Percentiles rank a stretch among this genome's conserved stretches.
Conservation (phyloP, 2,888 invertebrate genomes). For the Elmis aenea region DNA sequence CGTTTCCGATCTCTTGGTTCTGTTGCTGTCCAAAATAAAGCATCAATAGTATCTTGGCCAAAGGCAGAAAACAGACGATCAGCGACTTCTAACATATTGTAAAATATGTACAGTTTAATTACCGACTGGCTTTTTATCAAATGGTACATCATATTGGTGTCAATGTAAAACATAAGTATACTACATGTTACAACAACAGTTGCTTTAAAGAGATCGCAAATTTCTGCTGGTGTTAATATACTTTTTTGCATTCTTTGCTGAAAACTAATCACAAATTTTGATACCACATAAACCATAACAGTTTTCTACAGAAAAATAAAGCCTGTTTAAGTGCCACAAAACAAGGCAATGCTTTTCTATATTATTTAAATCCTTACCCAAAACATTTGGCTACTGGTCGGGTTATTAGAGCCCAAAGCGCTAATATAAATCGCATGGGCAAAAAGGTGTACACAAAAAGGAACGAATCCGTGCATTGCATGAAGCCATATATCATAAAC, state of each 20-base stretch:
- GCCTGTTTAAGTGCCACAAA: slow-evolving; percentile 5
- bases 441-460: slow-evolving; percentile 96
- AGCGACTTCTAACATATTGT: slow-evolving; percentile 98
- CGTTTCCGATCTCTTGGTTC: slow-evolving; percentile 81
- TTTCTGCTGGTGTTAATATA: slow-evolving; percentile 80
- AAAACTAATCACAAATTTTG: slow-evolving; percentile 22
- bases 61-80: slow-evolving; percentile 94
- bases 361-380: slow-evolving; percentile 55
- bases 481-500: slow-evolving; percentile 90
- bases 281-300: neutral
- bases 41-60: slow-evolving; percentile 97
- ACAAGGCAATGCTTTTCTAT: slow-evolving; percentile 1
- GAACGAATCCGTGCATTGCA: slow-evolving; percentile 96
- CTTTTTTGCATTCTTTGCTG: slow-evolving; percentile 49
- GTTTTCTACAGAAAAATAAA: slow-evolving; percentile 12
- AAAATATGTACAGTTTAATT: slow-evolving; percentile 98
- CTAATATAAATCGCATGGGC: slow-evolving; percentile 85
- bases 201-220: slow-evolving; percentile 95
- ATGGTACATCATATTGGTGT: slow-evolving; percentile 98
- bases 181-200: slow-evolving; percentile 78
- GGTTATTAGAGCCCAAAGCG: slow-evolving; percentile 73
- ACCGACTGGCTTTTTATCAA: slow-evolving; percentile 96
- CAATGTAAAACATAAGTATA: slow-evolving; percentile 83
- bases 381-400: slow-evolving; percentile 70
- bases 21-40: slow-evolving; percentile 97